phyloP scores from a whole-genome alignment of 2,888 invertebrate genomes.

The Pseudococcus jackbeardsleyi region DNA sequence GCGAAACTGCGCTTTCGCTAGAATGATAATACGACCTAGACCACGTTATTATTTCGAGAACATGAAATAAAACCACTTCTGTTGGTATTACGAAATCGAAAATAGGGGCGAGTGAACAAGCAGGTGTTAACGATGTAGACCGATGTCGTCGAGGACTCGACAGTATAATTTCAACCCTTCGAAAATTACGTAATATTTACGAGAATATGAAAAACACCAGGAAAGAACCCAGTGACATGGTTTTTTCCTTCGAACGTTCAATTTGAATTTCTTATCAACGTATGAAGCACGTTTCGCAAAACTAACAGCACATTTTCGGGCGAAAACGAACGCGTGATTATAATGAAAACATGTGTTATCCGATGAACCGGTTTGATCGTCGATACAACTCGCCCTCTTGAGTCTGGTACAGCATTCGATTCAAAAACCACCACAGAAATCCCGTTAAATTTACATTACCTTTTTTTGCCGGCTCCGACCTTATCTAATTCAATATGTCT shows the following conservation, averaged over 20 bases:
- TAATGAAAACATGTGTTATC: neutral
- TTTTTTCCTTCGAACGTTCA: neutral
- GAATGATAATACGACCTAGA: neutral
- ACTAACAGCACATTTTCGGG: neutral
- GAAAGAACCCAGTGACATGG: neutral
- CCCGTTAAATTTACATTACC: slow-evolving; percentile 74
- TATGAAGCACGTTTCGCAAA: neutral
- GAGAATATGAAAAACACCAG: neutral
- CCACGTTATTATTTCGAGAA: neutral
- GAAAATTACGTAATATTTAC: slow-evolving; percentile 15
- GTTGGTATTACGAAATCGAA: neutral
- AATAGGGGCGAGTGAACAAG: slow-evolving; percentile 27
- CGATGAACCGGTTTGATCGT: slow-evolving; percentile 33
- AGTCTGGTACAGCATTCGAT: neutral
- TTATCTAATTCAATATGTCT: slow-evolving; percentile 95
- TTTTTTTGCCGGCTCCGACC: slow-evolving; percentile 93
- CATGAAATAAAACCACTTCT: neutral
- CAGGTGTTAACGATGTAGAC: slow-evolving; percentile 19
- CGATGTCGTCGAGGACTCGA: neutral
- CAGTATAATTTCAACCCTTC: slow-evolving; percentile 11
- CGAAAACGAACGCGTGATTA: neutral
- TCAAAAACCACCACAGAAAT: slow-evolving; percentile 24
- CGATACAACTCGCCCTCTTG: neutral
- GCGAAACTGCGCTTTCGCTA: slow-evolving; percentile 7
- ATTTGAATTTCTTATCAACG: neutral